Evolutionary conservation across 2,888 invertebrate genomes (phyloP), one percentile per base, ranked within the genome.

Genomic region (Sinopyrophorus schimmeli): DNA sequence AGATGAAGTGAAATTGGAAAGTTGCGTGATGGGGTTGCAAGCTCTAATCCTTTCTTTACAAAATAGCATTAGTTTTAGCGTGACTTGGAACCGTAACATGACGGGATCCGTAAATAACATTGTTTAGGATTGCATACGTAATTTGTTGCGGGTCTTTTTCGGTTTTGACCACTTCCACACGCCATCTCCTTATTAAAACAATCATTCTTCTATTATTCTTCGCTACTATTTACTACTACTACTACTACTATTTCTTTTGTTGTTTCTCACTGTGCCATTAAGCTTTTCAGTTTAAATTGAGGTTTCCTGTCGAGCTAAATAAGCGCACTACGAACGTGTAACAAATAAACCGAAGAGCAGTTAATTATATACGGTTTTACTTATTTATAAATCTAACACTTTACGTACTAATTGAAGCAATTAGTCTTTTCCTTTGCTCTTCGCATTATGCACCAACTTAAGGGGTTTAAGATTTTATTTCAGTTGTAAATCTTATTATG

Each of bases 111-210:
- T 41, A 42, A 42, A 48, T 42, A 48, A 47, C 41, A 41, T 41
- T 47, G 35, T 47, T 47, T 47, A 46, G 47, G 35, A 31, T 24
- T 27, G 40, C 32, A 40, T 47, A 47, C 34, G 39, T 41, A 41
- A 41, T 50, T 44, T 43, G 27, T 37, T 43, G 31, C 30, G 23
- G 27, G 50, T 35, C 39, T 43, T 50, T 46, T 35, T 34, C 18
- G 44, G n/a, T 46, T 38, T 39, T 39, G 46, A 35, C 43, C 40
- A 42, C 50, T 27, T 27, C n/a, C n/a, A 42, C 51, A 51, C 51
- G 51, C 51, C 6, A 51, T 51, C 32, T 42, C 9, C 20, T 43
- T 49, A 43, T 43, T 49, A 43, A 38, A 49, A 38, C 17, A 24
- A 10, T 16, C 42, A 20, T 21, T 39, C 30, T 9, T 15, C 2